Evolutionary conservation across 1,140 invertebrate species (phyloP).

Genomic region (Rhopalosiphum maidis): DNA sequence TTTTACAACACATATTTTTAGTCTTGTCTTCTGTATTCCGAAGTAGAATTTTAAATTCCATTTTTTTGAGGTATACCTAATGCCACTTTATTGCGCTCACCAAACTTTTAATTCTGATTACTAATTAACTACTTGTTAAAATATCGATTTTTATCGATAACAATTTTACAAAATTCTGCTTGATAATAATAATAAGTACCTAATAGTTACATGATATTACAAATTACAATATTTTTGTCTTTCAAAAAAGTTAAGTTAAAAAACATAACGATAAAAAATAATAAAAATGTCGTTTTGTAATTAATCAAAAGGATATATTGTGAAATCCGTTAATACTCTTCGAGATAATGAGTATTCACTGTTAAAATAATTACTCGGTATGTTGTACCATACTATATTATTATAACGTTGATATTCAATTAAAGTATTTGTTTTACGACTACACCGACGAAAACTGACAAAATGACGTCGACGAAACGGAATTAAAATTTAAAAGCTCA

Average conservation of each 20-base stretch:
- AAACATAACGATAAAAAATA: too few relatives aligned
- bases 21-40: not conserved
- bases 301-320: not conserved
- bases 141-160: not conserved
- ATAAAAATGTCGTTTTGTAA: not conserved
- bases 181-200: not conserved
- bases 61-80: not conserved
- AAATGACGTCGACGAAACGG: not conserved
- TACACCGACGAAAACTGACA: not conserved
- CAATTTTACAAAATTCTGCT: not conserved
- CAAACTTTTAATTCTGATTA: not conserved
- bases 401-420: not conserved
- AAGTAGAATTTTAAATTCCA: not conserved
- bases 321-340: not conserved
- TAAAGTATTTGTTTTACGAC: not conserved
- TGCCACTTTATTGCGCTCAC: not conserved
- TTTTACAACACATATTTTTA: not conserved
- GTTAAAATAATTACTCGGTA: not conserved
- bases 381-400: not conserved
- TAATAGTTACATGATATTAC: too few relatives aligned
- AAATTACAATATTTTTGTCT: not conserved
- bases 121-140: not conserved
- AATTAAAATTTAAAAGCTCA: conserved; percentile 6
- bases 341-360: not conserved
- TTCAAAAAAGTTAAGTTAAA: not conserved